phyloP scores from a whole-genome alignment of 2,797 vertebrate genomes.

The Hippoglossus hippoglossus region DNA sequence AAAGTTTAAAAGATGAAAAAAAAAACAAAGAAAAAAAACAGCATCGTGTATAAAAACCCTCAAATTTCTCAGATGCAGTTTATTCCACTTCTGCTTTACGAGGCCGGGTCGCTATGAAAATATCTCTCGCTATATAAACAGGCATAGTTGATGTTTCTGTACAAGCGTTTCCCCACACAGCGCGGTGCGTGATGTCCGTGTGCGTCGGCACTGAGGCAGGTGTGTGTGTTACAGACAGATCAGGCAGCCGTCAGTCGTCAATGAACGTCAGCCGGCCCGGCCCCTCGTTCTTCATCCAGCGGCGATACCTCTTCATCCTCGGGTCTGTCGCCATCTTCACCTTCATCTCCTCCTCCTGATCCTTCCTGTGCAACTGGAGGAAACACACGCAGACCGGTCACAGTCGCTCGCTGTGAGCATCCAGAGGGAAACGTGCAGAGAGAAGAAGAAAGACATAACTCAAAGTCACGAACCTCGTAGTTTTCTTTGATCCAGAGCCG shows the following conservation, averaged over 20 bases:
- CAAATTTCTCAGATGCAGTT: conserved; percentile 39
- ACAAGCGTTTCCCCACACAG: conserved; percentile 31
- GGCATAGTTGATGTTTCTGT: conserved; percentile 41
- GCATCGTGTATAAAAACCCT: not conserved
- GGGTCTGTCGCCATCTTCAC: conserved; percentile 94
- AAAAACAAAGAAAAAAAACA: not conserved
- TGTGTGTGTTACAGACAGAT: not conserved
- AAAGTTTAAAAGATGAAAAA: not conserved
- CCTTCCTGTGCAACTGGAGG: conserved; percentile 87
- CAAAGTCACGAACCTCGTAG: conserved; percentile 86
- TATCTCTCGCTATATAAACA: conserved; percentile 66
- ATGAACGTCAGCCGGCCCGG: conserved; percentile 93
- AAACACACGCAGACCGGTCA: not conserved
- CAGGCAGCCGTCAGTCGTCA: conserved; percentile 86
- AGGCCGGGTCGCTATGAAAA: conserved; percentile 63
- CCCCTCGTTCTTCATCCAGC: conserved; percentile 98
- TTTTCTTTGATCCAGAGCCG: conserved; percentile 93
- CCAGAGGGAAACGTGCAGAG: not conserved
- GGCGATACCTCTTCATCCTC: conserved; percentile 94
- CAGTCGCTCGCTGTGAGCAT: not conserved
- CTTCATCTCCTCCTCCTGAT: conserved; percentile 97
- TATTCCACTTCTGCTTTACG: conserved; percentile 15
- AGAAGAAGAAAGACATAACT: not conserved
- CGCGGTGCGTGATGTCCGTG: not conserved
- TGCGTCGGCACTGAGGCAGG: conserved; percentile 55